Evolutionary conservation across 1,140 invertebrate genomes (phyloP).

Genomic region (Pectinophora gossypiella): DNA sequence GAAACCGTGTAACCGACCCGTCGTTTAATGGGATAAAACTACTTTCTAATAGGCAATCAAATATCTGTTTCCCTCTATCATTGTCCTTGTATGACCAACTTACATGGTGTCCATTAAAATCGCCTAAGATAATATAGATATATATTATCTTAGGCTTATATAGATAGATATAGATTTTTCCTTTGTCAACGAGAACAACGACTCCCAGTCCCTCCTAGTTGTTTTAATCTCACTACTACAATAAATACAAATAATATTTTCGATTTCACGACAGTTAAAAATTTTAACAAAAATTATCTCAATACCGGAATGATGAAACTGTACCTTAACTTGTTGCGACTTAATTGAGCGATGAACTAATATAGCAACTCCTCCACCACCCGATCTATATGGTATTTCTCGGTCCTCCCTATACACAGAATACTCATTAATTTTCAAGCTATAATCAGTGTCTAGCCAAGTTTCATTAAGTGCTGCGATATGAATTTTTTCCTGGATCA

Average conservation of each 20-base stretch:
- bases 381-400: neutral
- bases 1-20: neutral
- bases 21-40: conserved; percentile 3
- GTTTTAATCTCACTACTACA: neutral
- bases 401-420: neutral
- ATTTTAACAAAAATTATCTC: conserved; percentile 1
- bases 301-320: neutral
- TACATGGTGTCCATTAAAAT: neutral
- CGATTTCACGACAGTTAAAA: conserved; percentile 2
- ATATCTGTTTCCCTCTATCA: neutral
- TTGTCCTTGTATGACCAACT: conserved; percentile 1
- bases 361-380: conserved; percentile 1
- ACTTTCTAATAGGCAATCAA: neutral
- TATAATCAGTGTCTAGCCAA: too few species aligned
- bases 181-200: neutral
- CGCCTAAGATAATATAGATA: neutral
- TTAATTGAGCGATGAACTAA: neutral
- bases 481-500: too few species aligned
- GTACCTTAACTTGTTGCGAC: neutral
- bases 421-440: neutral
- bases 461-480: too few species aligned
- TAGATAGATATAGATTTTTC: neutral
- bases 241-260: conserved; percentile 6
- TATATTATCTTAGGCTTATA: too few species aligned
- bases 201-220: conserved; percentile 4